Base-by-base conservation (phyloP, 2,113 vertebrate species). In the Tetrax tetrax region DNA sequence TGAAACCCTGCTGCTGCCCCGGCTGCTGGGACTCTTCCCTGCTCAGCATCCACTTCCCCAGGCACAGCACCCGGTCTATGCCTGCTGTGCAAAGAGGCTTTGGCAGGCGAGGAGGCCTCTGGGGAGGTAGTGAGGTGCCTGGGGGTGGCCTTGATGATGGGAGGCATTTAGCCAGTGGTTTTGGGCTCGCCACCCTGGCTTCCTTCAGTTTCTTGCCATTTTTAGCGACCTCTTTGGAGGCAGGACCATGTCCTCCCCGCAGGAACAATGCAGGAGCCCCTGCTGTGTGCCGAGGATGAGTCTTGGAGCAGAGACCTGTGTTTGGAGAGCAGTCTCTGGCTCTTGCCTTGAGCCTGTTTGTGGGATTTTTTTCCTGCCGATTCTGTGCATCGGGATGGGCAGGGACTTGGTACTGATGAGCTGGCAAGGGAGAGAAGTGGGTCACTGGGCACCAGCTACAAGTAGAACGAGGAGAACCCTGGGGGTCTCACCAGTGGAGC, bases 161-260 rank as follows among this genome's bases (percentile, higher is more conserved):
- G 66, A 89, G 28, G 69, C 37, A 5, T 57, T 56, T 41, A 68
- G 51, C 61, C 85, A 64, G 79, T 1, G 6, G 22, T 28, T 59
- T 68, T 15, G 53, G 69, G 76, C 76, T 89, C 5, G 0, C 57
- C 6, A 10, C 68, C 70, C 80, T 74, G 75, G 45, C 80, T 78
- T 29, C 33, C 31, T 6, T 37, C 71, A 31, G 5, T 11, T 33
- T 59, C 48, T 72, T 28, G 31, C 64, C 2, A 0, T 43, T 57
- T 57, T n/a, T 8, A 12, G 65, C 3, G 2, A 17, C 5, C 0
- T 27, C 50, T 60, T 70, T 61, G 50, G 25, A 19, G 70, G 6
- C 1, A 0, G 29, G 37, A 59, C 50, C 4, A 0, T 8, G 33
- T 51, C 24, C n/a, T 63, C 20, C 29, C 56, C 0, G 0, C 0